Conservation (phyloP, 2,797 vertebrate species). For the Chaetodon trifasciatus region DNA sequence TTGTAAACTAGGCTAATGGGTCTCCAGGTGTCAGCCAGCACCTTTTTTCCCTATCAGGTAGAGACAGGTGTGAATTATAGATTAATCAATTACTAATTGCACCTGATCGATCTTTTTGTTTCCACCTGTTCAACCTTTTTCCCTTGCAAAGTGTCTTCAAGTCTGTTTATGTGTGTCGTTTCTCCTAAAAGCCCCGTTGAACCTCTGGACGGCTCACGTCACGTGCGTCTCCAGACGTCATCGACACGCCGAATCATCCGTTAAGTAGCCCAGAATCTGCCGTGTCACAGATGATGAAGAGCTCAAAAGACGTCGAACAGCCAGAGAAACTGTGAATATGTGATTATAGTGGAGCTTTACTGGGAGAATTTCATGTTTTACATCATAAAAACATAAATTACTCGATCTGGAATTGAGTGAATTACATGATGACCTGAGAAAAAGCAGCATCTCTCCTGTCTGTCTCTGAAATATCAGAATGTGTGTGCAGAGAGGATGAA, state of each 20-base stretch:
- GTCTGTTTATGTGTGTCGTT: neutral
- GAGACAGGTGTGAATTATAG: fast-evolving
- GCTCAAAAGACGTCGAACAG: neutral
- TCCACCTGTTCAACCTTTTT: neutral
- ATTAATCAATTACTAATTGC: neutral
- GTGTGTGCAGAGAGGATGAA: neutral
- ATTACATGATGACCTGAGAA: neutral
- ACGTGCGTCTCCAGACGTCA: neutral
- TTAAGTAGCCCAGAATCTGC: neutral
- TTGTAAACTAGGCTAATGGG: neutral
- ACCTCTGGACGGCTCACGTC: neutral
- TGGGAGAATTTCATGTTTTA: neutral
- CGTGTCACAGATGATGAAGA: neutral
- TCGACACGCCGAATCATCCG: neutral
- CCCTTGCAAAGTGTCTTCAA: neutral
- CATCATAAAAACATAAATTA: too few relatives aligned
- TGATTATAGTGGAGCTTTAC: neutral
- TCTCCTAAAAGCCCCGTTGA: neutral
- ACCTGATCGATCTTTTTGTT: neutral
- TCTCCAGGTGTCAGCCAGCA: neutral
- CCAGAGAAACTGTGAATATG: neutral
- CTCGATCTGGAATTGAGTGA: neutral
- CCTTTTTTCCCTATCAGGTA: neutral
- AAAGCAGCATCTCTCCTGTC: neutral
- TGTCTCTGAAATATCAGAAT: too few relatives aligned